Evolutionary conservation across 2,113 vertebrate species (phyloP), one percentile per base, ranked within the genome.

Genomic region (Genyomyrus donnyi): DNA sequence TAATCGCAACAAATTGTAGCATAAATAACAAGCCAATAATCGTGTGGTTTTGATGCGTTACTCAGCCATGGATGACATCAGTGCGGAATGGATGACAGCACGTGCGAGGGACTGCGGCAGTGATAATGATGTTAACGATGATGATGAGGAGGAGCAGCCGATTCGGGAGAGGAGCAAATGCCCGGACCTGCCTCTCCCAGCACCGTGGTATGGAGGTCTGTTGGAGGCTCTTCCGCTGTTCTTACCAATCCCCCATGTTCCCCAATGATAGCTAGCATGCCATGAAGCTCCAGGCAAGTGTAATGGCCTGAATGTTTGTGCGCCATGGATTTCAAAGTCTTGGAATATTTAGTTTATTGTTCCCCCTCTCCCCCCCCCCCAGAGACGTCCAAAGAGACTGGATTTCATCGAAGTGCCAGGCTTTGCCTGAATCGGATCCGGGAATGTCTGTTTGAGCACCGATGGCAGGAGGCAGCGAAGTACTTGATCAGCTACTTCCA

Each of bases 391-490:
- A 91, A 46, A 15, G 93, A 95, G 90, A 92, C 90, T 86, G 96
- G 95, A 52, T 98, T 98, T 92, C 95, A 90, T 45, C 93, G 91
- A 90, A 95, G 94, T 6, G 95, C 95, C 56, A 93, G 93, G 39
- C 21, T 62, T 0, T 99, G 98, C 91, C 94, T 98, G 88, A 91
- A 84, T 89, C 93, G 92, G 4, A 95, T 98, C 88, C 96, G 96
- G 88, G 96, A 97, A 87, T 97, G 97, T 0, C 90, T 99, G 93
- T 93, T 98, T 42, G 96, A 95, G 91, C 96, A 97, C n/a, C 95
- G 95, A 31, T 99, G 98, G 98, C 92, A 95, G 45, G 96, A 93
- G 5, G 98, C 98, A 85, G 95, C 97, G 0, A 95, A 96, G 6
- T 97, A 97, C 89, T 94, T 98, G 94, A 91, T 92, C 0, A 96